phyloP scores from a whole-genome alignment of 2,113 vertebrate species.

The Salvelinus alpinus region DNA sequence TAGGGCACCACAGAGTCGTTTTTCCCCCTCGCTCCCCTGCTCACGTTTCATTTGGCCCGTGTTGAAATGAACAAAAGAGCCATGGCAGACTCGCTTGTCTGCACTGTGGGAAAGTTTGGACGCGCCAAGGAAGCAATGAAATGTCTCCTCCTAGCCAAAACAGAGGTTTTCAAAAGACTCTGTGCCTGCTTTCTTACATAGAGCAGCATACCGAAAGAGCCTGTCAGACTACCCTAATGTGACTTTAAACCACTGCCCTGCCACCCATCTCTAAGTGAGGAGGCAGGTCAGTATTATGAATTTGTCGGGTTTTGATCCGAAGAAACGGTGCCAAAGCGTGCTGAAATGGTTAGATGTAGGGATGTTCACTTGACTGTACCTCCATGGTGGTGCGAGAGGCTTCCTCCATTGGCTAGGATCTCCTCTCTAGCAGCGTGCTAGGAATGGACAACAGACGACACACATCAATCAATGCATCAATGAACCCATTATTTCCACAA shows the following conservation, averaged over 20 bases:
- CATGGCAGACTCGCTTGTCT: slow-evolving; percentile 55
- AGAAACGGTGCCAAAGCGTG: neutral
- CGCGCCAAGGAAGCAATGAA: slow-evolving; percentile 45
- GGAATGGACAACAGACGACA: slow-evolving; percentile 5
- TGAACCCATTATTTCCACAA: neutral
- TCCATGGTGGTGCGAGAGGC: slow-evolving; percentile 98
- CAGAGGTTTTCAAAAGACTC: slow-evolving; percentile 26
- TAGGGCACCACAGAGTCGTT: slow-evolving; percentile 54
- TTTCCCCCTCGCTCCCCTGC: slow-evolving; percentile 38
- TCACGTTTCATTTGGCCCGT: slow-evolving; percentile 69
- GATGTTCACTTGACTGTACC: slow-evolving; percentile 73
- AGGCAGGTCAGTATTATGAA: slow-evolving; percentile 5
- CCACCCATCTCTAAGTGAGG: slow-evolving; percentile 6
- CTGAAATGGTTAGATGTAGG: slow-evolving; percentile 22
- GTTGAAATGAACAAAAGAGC: slow-evolving; percentile 69
- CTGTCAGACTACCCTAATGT: neutral
- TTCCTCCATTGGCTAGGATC: slow-evolving; percentile 97
- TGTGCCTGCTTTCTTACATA: neutral
- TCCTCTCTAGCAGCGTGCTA: slow-evolving; percentile 95
- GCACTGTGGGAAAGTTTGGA: slow-evolving; percentile 43
- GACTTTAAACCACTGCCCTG: neutral
- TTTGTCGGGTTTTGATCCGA: neutral
- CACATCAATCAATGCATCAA: neutral
- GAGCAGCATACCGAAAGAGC: slow-evolving; percentile 3
- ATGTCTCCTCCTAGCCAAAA: slow-evolving; percentile 39